Evolutionary conservation across 2,888 invertebrate genomes (phyloP).

Genomic region (Hedychridium roseum): DNA sequence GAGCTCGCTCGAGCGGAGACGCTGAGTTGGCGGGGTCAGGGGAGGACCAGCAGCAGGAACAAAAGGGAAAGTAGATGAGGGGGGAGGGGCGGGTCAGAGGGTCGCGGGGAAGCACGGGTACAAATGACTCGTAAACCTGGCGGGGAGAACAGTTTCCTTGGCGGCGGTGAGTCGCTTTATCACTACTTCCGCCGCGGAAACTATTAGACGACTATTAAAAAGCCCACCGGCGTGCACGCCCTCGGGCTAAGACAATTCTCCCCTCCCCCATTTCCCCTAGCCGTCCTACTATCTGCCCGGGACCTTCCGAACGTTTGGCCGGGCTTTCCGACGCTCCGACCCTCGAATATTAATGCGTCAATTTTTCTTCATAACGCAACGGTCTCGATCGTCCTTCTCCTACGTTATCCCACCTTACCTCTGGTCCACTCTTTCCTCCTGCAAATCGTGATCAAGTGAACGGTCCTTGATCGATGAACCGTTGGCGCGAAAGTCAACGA

Average conservation of each 20-base stretch:
- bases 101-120: no score
- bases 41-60: no score
- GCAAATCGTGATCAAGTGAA: no score
- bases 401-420: no score
- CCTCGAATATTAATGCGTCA: slow-evolving; percentile 34
- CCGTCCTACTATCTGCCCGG: slow-evolving; percentile 7
- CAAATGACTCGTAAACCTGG: slow-evolving; percentile 19
- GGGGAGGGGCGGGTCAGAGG: no score
- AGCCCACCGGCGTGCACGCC: slow-evolving; percentile 7
- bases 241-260: slow-evolving; percentile 17
- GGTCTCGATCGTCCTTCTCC: slow-evolving; percentile 12
- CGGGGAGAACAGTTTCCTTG: slow-evolving; percentile 11
- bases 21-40: not conserved
- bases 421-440: no score
- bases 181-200: slow-evolving; percentile 21
- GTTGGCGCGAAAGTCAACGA: no score
- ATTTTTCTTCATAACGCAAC: slow-evolving; percentile 29
- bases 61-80: no score
- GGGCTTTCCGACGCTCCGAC: slow-evolving; percentile 15
- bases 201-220: slow-evolving; percentile 39
- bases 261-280: slow-evolving; percentile 9
- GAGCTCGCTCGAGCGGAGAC: slow-evolving; percentile 2
- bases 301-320: slow-evolving; percentile 17
- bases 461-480: no score
- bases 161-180: slow-evolving; percentile 15